Base-by-base conservation (phyloP, 2,888 invertebrate genomes). In the Diploptera punctata region DNA sequence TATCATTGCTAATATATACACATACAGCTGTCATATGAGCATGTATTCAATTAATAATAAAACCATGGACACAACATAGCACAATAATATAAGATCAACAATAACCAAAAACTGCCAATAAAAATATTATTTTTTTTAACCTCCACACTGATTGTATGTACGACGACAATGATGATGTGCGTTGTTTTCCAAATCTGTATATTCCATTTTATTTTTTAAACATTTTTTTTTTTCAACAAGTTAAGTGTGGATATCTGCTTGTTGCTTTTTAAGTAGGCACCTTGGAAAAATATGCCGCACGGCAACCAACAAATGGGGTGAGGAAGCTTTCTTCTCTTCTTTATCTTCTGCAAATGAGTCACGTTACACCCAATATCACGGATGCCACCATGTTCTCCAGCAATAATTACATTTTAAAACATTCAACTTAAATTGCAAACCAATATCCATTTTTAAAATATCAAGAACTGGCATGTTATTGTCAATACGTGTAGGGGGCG, bases 241-340 rank as follows among this genome's bases (percentile, higher is more conserved):
- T 69, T 18, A 44, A 60, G 31, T 44, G 29, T 24, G 38, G 38
- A 54, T 69, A 60, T 19, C 38, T 10, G 38, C 26, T 67, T 67
- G 57, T 57, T 68, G 44, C 49, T 44, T 54, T n/a, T 70, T 68
- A 70, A 73, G 73, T 73, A 73, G 73, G 73, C 73, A 73, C 73
- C 73, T 69, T 73, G 70, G 73, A 73, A 67, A 73, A 73, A 70
- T 57, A 73, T 67, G 67, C 47, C 67, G 60, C 60, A 69, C 33
- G 49, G 65, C 54, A 60, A 47, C 57, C 68, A 72, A 68, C 57
- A 52, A 60, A 26, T 44, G 54, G 60, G 47, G 44, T 33, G 67
- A 49, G 33, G 52, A 26, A 68, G 26, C 26, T 43, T 54, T 68
- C 43, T 69, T 60, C 43, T 67, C 67, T 24, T 26, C 5, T 52